Conservation (phyloP, 2,113 vertebrate species). For the Corythornis cristatus region DNA sequence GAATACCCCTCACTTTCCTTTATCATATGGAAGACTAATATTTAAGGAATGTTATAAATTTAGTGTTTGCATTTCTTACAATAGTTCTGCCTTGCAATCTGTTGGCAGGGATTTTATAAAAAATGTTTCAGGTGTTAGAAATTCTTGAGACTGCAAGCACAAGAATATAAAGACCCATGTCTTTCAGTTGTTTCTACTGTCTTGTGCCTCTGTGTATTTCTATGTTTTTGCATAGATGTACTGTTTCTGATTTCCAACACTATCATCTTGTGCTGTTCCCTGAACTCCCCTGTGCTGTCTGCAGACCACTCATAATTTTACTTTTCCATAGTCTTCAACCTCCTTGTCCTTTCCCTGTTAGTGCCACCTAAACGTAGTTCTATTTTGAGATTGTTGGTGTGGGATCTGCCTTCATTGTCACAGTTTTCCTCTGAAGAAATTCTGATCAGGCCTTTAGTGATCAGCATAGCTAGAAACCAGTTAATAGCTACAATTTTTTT, state of each 20-base stretch:
- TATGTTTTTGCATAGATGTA: background rate
- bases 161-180: background rate
- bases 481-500: background rate
- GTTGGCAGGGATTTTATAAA: background rate
- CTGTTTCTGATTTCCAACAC: background rate
- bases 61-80: background rate
- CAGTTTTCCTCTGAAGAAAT: background rate
- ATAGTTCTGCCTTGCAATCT: background rate
- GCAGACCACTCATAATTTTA: background rate
- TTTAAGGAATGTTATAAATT: background rate
- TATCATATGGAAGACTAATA: background rate
- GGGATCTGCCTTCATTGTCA: background rate
- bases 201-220: background rate
- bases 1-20: background rate
- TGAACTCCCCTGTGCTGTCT: background rate
- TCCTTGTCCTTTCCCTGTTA: background rate
- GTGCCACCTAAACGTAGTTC: background rate
- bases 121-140: background rate
- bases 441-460: background rate
- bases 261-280: background rate
- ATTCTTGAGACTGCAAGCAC: background rate
- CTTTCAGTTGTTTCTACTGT: background rate
- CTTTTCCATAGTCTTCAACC: background rate
- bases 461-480: background rate
- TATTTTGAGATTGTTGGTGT: background rate